Percentiles rank a stretch among this genome's conserved stretches.
These are phyloP conservation scores for Acromyrmex heyeri DNA, from an alignment of 1,140 invertebrate species.

Conservation along the genomic window DNA sequence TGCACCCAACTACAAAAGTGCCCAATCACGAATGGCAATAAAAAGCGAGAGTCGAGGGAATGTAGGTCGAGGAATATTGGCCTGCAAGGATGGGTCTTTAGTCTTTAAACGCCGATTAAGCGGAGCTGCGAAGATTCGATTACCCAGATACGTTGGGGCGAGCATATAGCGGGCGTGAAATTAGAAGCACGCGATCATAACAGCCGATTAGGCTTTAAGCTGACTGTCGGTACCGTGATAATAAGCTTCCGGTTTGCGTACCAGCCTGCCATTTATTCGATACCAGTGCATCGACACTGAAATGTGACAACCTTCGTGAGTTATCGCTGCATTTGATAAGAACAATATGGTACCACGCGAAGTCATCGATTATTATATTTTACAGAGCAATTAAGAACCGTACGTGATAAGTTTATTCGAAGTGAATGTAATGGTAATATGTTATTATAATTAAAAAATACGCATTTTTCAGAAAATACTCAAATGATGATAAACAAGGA, in stretches of 20 bases:
- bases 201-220: conserved; percentile 78
- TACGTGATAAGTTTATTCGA: not conserved
- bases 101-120: conserved; percentile 74
- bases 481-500: not conserved
- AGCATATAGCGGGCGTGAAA: conserved; percentile 76
- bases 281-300: not conserved
- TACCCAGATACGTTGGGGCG: conserved; percentile 68
- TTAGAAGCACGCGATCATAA: conserved; percentile 82
- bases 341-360: not conserved
- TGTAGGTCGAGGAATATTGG: conserved; percentile 65
- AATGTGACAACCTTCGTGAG: not conserved
- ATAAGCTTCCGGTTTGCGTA: conserved; percentile 73
- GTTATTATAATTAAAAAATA: not conserved
- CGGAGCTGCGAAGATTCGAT: conserved; percentile 73
- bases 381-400: conserved; percentile 4
- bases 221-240: conserved; percentile 74
- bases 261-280: conserved; percentile 40
- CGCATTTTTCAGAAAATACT: not conserved
- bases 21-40: conserved; percentile 32
- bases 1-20: not conserved
- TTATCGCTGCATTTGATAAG: not conserved
- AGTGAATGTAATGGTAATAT: not conserved
- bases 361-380: not conserved
- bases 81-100: conserved; percentile 48
- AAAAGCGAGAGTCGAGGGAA: conserved; percentile 61